Evolutionary conservation across 2,888 invertebrate genomes (phyloP), one percentile per base, ranked within the genome.

Genomic region (Tipula helvola): DNA sequence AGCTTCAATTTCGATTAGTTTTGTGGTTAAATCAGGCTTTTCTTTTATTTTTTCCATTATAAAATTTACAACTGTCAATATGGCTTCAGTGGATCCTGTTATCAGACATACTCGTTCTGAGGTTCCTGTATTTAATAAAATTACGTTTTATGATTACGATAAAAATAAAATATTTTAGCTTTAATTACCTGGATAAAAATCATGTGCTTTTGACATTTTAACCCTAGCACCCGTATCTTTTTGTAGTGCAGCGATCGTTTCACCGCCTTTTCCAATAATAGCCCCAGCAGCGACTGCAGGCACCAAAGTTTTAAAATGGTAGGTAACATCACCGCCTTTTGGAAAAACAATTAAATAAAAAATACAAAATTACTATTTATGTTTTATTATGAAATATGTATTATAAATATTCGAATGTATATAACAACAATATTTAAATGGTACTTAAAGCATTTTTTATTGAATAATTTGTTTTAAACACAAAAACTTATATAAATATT

Each of bases 201-300:
- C 99, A 91, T 98, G 98, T 87, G 98, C 97, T 93, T 99, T 99
- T 90, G 99, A 99, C 99, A 99, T 99, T 94, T 99, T 99, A 89
- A 99, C 97, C 90, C 98, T 95, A 89, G 99, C 98, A 89, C 98
- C 98, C 87, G 98, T 97, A 92, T 99, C 99, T 92, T 98, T 98
- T 92, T 99, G 99, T 90, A 99, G 93, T 91, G 98, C 97, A 89
- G 98, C 98, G 92, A 99, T 99, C 87, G 99, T 98, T 92, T 99
- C 99, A 89, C 99, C 99, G 85, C 99, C 99, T 93, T 99, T 99
- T 90, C 99, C 99, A 92, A 99, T 99, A 91, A 99, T 98, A 92
- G 99, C 99, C 89, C 99, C 99, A 87, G 99, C 98, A 89, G 99
- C 99, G 93, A 97, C 96, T 88, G 97, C 97, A 88, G 98, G 98